These are phyloP conservation scores for Amphiprion percula DNA, from an alignment of 2,113 vertebrate genomes.

Conservation along the genomic window DNA sequence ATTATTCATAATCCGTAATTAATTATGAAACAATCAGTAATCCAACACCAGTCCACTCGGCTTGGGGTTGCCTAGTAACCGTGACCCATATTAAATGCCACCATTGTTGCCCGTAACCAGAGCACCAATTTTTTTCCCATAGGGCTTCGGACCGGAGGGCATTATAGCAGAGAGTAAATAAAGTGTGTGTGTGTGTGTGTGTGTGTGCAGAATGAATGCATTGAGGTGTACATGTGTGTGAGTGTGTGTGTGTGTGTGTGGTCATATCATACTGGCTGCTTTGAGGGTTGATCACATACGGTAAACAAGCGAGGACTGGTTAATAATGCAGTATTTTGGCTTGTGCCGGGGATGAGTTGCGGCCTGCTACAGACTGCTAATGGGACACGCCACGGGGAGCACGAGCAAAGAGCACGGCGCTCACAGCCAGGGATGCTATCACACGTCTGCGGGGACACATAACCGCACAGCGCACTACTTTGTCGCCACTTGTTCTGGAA, in stretches of 20 bases:
- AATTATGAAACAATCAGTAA: constrained; percentile 86
- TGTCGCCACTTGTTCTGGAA: constrained; percentile 66
- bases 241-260: constrained; percentile 8
- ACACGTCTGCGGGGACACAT: constrained; percentile 69
- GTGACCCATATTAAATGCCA: constrained; percentile 83
- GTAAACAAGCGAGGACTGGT: constrained; percentile 77
- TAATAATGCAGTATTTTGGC: constrained; percentile 80
- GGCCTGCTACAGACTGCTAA: constrained; percentile 64
- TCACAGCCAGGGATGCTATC: constrained; percentile 65
- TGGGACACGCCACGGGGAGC: constrained; percentile 62
- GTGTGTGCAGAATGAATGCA: constrained; percentile 11
- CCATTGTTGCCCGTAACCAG: constrained; percentile 79
- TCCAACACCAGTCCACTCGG: constrained; percentile 80
- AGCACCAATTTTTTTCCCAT: constrained; percentile 68
- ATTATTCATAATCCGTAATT: constrained; percentile 85
- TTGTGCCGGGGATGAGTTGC: constrained; percentile 62
- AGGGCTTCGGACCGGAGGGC: constrained; percentile 45
- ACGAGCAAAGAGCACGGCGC: constrained; percentile 52
- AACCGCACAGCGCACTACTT: constrained; percentile 60
- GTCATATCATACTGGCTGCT: constrained; percentile 70
- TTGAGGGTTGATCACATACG: constrained; percentile 69
- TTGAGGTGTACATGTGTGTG: constrained; percentile 20
- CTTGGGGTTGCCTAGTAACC: constrained; percentile 84
- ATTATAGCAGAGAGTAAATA: constrained; percentile 78
- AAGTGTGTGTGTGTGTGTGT: constrained; percentile 28